Percentiles rank a stretch among this genome's conserved stretches.
These are phyloP conservation scores for Arbacia lixula DNA, from an alignment of 53 echinoderm and acorn worm genomes.

Conservation along the genomic window DNA sequence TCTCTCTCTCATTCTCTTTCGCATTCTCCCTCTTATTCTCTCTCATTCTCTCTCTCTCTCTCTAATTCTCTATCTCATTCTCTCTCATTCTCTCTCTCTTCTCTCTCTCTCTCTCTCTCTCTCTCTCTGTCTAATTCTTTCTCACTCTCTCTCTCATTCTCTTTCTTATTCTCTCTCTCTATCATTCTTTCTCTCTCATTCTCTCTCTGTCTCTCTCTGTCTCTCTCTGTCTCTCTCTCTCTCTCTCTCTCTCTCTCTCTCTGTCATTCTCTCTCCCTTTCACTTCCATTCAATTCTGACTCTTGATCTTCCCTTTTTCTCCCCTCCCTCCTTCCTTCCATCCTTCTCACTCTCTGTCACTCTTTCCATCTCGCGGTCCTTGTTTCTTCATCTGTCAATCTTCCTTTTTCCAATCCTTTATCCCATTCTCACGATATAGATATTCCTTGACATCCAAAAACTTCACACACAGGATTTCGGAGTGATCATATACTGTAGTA, in stretches of 20 bases:
- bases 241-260: background rate
- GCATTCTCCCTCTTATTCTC: background rate
- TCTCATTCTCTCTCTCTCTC: background rate
- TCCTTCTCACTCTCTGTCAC: no score
- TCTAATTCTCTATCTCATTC: background rate
- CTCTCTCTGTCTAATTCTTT: background rate
- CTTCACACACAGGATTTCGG: no score
- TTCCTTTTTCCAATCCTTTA: no score
- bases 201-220: background rate
- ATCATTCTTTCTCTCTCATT: background rate
- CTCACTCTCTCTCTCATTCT: background rate
- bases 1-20: background rate
- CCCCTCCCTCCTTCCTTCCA: no score
- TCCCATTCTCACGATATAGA: no score
- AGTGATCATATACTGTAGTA: no score
- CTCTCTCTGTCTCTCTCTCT: background rate
- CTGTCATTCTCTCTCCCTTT: no score
- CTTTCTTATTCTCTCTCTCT: background rate
- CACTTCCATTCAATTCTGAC: no score
- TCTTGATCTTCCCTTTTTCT: no score
- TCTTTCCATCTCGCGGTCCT: no score
- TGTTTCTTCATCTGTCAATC: no score
- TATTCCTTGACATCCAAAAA: no score
- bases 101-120: background rate
- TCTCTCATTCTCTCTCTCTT: background rate